phyloP scores from a whole-genome alignment of 2,113 vertebrate species.

The Balaeniceps rex region DNA sequence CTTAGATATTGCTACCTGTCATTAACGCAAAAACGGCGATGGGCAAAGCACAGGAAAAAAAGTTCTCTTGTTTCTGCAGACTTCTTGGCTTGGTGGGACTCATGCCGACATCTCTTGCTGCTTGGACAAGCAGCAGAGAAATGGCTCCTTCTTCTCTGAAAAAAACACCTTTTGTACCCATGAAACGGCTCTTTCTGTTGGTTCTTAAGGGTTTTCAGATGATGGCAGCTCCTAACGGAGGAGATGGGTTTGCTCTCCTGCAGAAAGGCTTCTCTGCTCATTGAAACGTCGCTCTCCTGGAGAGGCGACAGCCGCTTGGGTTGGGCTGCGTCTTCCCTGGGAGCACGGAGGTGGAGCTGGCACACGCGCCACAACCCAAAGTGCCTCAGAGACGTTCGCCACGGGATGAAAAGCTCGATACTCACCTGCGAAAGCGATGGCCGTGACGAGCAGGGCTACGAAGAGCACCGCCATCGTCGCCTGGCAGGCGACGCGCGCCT shows the following conservation, averaged over 20 bases:
- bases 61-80: background rate
- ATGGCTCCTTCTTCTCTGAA: no score
- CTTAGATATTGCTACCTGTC: no score
- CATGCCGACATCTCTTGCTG: background rate
- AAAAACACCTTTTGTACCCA: background rate
- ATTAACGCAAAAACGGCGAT: background rate
- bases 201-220: background rate
- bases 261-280: background rate
- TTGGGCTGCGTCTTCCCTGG: background rate
- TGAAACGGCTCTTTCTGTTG: background rate
- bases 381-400: background rate
- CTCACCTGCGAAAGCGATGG: background rate
- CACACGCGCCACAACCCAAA: background rate
- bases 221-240: background rate
- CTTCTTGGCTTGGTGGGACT: background rate
- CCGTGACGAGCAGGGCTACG: background rate
- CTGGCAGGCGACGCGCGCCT: background rate
- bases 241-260: background rate
- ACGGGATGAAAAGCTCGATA: fast-evolving
- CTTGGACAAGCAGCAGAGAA: background rate
- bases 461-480: background rate
- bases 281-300: fast-evolving
- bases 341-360: background rate
- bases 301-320: background rate
- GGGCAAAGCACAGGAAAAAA: background rate